Base-by-base conservation (phyloP, 2,888 invertebrate species). In the Heptascelio sp. region DNA sequence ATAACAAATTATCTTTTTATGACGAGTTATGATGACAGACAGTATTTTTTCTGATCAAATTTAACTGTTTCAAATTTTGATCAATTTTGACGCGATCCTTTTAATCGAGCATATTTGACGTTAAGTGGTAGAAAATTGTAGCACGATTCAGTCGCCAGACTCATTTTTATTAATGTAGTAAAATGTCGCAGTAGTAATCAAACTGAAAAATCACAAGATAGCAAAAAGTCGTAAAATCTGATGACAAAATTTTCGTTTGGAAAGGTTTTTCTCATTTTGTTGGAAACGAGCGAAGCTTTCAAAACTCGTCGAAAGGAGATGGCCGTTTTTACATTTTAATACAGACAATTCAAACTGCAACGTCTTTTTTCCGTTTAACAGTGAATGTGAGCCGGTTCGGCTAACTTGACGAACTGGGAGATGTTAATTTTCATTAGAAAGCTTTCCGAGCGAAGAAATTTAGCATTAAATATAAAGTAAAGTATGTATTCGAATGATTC, bases 81-180 rank as follows among this genome's bases (percentile, higher is more conserved):
- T n/a, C n/a, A n/a, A n/a, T n/a, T n/a, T n/a, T n/a, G n/a, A n/a
- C n/a, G n/a, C n/a, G n/a, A n/a, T n/a, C n/a, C n/a, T n/a, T n/a
- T n/a, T n/a, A n/a, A n/a, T n/a, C n/a, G n/a, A n/a, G n/a, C n/a
- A n/a, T n/a, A n/a, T n/a, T n/a, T n/a, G n/a, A n/a, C n/a, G n/a
- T n/a, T n/a, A 70, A 70, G 57, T 70, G 55, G 55, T 21, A 43
- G 55, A 57, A 75, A 65, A 75, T 55, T 73, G 72, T 51, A 13
- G 23, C 40, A 40, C 62, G 68, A 40, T 55, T 68, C 21, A 57
- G 34, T 34, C 11, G 9, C 19, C 23, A 30, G 53, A 25, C 26
- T 46, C 23, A 11, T 70, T 77, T 70, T 77, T 70, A 55, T 30
- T 49, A 40, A 25, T 40, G 43, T 21, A 30, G 34, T 59, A 59